Conservation (phyloP, 1,140 invertebrate genomes). For the Apocrypta bakeri region DNA sequence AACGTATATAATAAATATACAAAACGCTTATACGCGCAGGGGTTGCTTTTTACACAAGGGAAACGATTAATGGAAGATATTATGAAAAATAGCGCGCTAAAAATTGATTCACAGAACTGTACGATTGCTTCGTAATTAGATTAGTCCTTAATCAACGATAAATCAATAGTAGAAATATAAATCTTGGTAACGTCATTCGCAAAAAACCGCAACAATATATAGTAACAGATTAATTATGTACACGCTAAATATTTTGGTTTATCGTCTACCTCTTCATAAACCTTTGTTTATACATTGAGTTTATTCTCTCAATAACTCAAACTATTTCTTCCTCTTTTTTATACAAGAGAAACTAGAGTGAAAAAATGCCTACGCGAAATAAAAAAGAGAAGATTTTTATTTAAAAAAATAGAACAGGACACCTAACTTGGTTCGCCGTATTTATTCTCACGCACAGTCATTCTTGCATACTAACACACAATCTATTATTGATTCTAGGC, state of each 20-base stretch:
- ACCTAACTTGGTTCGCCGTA: slow-evolving; percentile 36
- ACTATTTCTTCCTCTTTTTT: slow-evolving; percentile 33
- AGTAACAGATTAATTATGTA: slow-evolving; percentile 53
- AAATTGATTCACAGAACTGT: slow-evolving; percentile 46
- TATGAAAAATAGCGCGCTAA: slow-evolving; percentile 39
- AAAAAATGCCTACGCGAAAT: slow-evolving; percentile 37
- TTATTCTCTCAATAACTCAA: slow-evolving; percentile 19
- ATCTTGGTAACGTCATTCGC: slow-evolving; percentile 53
- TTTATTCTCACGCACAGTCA: slow-evolving; percentile 36
- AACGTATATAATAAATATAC: slow-evolving; percentile 51
- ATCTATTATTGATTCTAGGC: slow-evolving; percentile 38
- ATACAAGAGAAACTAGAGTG: slow-evolving; percentile 26
- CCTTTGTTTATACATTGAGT: slow-evolving; percentile 40
- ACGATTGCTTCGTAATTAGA: slow-evolving; percentile 48
- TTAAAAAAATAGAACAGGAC: slow-evolving; percentile 35
- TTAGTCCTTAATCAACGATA: slow-evolving; percentile 43
- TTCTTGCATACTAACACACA: slow-evolving; percentile 13
- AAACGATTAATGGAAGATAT: slow-evolving; percentile 41
- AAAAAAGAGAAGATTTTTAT: slow-evolving; percentile 43
- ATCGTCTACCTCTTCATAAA: slow-evolving; percentile 43
- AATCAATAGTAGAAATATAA: slow-evolving; percentile 53
- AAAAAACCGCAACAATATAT: slow-evolving; percentile 52
- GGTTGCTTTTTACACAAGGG: slow-evolving; percentile 39
- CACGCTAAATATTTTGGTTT: slow-evolving; percentile 53
- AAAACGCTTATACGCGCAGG: slow-evolving; percentile 42